Conservation (phyloP, 2,113 vertebrate species). For the Naja naja region DNA sequence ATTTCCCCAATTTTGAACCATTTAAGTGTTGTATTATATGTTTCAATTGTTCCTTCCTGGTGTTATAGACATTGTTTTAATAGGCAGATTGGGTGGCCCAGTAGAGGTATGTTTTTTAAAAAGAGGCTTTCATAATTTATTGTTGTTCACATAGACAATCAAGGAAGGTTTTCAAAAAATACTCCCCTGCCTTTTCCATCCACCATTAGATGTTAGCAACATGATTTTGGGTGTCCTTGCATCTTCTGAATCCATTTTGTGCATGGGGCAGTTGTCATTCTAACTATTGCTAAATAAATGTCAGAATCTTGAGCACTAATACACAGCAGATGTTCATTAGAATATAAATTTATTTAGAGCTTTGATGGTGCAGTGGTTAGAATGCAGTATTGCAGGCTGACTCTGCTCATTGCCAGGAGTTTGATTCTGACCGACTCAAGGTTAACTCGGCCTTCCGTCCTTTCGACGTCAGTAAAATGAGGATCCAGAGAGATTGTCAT, state of each 20-base stretch:
- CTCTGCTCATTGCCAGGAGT: background rate
- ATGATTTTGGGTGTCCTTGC: background rate
- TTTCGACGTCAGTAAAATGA: background rate
- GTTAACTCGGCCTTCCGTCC: background rate
- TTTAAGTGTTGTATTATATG: background rate
- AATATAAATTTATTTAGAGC: background rate
- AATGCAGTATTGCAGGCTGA: background rate
- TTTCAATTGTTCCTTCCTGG: background rate
- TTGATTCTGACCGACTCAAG: background rate
- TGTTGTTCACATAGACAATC: background rate
- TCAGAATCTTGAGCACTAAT: background rate
- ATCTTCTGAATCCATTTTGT: background rate
- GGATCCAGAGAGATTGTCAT: background rate
- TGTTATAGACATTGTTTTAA: background rate
- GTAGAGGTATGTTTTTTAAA: background rate
- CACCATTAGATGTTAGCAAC: background rate
- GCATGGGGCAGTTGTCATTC: background rate
- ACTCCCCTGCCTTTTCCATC: background rate
- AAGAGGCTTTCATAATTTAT: background rate
- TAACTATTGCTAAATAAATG: background rate
- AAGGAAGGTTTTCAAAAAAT: background rate
- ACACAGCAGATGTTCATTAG: background rate
- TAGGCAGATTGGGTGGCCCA: background rate
- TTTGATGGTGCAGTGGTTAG: background rate
- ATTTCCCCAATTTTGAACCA: background rate